Percentiles rank a stretch among this genome's conserved stretches.
These are phyloP conservation scores for Brachyhypopomus occidentalis DNA, from an alignment of 2,113 vertebrate genomes.

Conservation along the genomic window DNA sequence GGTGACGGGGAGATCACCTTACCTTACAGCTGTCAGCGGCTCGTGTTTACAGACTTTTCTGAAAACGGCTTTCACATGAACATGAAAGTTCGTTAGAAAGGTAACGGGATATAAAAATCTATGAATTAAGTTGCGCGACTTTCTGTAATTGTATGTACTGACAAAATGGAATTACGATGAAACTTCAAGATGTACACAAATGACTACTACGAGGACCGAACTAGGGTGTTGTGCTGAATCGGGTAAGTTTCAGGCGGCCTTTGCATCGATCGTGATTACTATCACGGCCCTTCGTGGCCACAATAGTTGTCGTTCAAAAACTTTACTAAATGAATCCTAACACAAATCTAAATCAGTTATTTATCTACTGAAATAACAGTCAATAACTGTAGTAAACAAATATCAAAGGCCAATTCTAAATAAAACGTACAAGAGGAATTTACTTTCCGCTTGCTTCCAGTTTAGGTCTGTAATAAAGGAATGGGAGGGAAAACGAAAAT, in stretches of 20 bases:
- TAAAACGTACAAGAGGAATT: no score
- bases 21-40: neutral
- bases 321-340: no score
- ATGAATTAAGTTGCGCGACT: neutral
- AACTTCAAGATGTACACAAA: neutral
- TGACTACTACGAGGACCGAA: neutral
- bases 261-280: neutral
- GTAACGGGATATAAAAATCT: neutral
- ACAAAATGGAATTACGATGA: neutral
- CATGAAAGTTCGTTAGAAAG: neutral
- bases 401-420: no score
- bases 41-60: neutral
- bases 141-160: neutral
- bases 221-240: neutral
- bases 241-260: neutral
- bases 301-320: no score
- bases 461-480: no score
- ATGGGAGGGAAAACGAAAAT: no score
- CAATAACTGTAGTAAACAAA: no score
- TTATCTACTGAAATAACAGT: no score
- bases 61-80: neutral
- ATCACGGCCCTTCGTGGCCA: neutral
- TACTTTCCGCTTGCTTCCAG: no score
- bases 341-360: no score
- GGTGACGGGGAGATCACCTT: neutral